phyloP scores from a whole-genome alignment of 2,797 vertebrate species.

The Anomalospiza imberbis region DNA sequence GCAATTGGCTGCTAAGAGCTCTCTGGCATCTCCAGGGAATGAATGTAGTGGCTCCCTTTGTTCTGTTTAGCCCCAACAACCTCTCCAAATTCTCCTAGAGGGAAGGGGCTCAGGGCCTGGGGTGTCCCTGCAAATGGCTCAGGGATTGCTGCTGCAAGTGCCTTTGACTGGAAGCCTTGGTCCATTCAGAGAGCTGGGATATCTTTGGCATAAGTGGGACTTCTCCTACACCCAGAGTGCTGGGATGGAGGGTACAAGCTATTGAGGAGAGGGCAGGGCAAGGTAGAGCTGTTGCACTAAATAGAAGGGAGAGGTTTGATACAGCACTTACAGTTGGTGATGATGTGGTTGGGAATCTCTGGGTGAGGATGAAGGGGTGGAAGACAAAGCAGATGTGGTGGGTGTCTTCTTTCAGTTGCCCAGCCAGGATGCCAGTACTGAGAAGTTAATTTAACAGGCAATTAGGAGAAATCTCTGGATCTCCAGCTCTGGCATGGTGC shows the following conservation, averaged over 20 bases:
- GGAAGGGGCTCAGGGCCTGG: fast-evolving
- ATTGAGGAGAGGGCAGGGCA: not conserved
- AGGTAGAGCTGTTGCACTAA: not conserved
- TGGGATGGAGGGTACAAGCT: not conserved
- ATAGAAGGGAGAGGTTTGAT: not conserved
- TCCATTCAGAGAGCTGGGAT: not conserved
- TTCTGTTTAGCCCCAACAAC: not conserved
- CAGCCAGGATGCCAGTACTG: not conserved
- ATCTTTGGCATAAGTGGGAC: not conserved
- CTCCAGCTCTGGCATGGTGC: too few relatives aligned
- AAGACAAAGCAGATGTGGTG: not conserved
- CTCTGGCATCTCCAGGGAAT: not conserved
- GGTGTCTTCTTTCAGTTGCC: not conserved
- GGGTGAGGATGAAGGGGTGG: not conserved
- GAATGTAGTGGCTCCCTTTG: too few relatives aligned
- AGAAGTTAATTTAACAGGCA: not conserved
- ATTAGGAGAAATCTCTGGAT: not conserved
- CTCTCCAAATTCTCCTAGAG: not conserved
- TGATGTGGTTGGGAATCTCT: not conserved
- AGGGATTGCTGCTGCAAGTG: not conserved
- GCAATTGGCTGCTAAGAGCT: not conserved
- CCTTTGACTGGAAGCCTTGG: not conserved
- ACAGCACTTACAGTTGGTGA: not conserved
- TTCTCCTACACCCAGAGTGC: fast-evolving
- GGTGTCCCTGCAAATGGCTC: not conserved